Evolutionary conservation across 2,888 invertebrate species (phyloP), one percentile per base, ranked within the genome.

Genomic region (Zele albiditarsus): DNA sequence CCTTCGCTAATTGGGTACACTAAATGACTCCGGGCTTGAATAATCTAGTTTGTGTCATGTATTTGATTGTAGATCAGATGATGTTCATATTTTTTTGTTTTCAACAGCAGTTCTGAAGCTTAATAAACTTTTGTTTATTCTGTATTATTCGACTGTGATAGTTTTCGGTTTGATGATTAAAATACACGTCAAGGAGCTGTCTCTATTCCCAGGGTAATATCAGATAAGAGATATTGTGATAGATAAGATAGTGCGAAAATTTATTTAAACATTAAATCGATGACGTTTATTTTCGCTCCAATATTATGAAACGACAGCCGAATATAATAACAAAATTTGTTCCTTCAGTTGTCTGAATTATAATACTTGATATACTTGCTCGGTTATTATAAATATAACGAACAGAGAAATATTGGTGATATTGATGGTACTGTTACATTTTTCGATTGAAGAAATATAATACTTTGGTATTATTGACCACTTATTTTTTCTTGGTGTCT

Each of bases 221-320:
- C 28, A 60, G 16, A 27, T 28, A 16, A 3, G 25, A 16, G 25
- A 25, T 23, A 25, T 58, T 23, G 25, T 27, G 6, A 27, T 28
- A 60, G 28, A 60, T 16, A 60, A 60, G 60, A 60, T 60, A 60
- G 6, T 23, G 1, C 2, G 10, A 20, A 20, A n/a, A 3, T 46
- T 46, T 3, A 46, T n/a, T 46, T 25, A 3, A 2, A 58, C 25
- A 20, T 58, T 6, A 58, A 60, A 27, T 27, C 16, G n/a, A 28
- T 60, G 28, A 27, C 3, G 4, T 69, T 70, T 68, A 53, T 60
- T 60, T 60, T 6, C 60, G 4, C 6, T 23, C n/a, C 6, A 6
- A 75, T 69, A 80, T 80, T 74, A 82, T 77, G 77, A 79, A 80
- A 82, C 82, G 82, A 82, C 84, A 82, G 84, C 84, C 82, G 79